Percentiles rank a stretch among this genome's conserved stretches.
Evolutionary conservation across 2,797 vertebrate genomes (phyloP).

Genomic region (Chelon labrosus): DNA sequence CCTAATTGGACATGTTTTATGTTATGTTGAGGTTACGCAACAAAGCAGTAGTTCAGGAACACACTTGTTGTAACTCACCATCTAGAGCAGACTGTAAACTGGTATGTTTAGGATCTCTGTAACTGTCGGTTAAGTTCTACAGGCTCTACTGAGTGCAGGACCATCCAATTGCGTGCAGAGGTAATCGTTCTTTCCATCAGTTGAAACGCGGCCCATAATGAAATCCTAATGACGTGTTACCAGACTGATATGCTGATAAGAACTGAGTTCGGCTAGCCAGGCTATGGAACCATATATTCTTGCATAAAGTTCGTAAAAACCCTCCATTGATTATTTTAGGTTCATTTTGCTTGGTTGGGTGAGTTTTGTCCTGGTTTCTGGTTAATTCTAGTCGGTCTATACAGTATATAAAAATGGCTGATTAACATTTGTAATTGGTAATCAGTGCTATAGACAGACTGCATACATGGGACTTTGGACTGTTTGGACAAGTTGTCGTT

Average conservation of each 20-base stretch:
- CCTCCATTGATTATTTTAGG: neutral
- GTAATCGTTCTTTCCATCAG: too few relatives aligned
- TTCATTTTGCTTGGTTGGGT: neutral
- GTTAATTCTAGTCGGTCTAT: neutral
- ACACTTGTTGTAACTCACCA: neutral
- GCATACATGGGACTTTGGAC: neutral
- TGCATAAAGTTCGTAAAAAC: neutral
- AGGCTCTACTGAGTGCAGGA: too few relatives aligned
- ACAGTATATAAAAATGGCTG: neutral
- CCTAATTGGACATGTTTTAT: too few relatives aligned
- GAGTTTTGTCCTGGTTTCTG: neutral
- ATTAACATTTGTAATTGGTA: neutral
- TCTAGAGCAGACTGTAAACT: conserved; percentile 5
- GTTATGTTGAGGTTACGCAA: too few relatives aligned
- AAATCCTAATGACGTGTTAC: too few relatives aligned
- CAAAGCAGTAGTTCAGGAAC: neutral
- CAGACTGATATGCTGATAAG: too few relatives aligned
- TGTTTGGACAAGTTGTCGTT: neutral
- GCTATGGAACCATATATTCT: neutral
- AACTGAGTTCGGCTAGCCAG: too few relatives aligned
- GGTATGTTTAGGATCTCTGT: too few relatives aligned
- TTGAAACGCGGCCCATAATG: too few relatives aligned
- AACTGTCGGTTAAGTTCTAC: too few relatives aligned
- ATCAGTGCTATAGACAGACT: neutral
- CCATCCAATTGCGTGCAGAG: too few relatives aligned